Evolutionary conservation across 2,797 vertebrate genomes (phyloP), one percentile per base, ranked within the genome.

Genomic region (Lates japonicus): DNA sequence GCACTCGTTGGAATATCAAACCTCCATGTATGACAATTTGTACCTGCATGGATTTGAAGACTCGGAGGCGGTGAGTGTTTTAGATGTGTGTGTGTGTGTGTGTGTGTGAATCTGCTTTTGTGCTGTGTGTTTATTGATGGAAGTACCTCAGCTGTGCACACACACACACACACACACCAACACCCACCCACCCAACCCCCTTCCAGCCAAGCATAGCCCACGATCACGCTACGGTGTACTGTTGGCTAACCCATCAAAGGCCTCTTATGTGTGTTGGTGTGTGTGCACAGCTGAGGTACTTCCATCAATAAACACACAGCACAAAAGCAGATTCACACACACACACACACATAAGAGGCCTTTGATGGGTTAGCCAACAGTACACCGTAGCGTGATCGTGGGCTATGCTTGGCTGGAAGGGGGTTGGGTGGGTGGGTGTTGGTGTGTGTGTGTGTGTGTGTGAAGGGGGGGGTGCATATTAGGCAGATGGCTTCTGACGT

Each of bases 1-100:
- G 92, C 92, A 93, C 95, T 95, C 80, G 93, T 95, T 94, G 92
- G 93, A 93, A 96, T 95, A 96, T 95, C 94, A 95, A 92, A 96
- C 94, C 97, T 96, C 97, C 97, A 98, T 98, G 97, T 98, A 97
- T 96, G 97, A 98, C 97, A 97, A 96, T 96, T 97, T 98, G 97
- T 97, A 98, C 95, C 97, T 98, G 96, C 97, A 98, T 97, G 97
- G 97, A 96, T 97, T 97, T 96, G 97, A 98, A 95, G 97, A 98
- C 96, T 98, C 97, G 79, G 97, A 97, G 96, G 97, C 96, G 97
- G 97, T 97, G 94, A 97, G 97, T 95, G 80, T 70, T 70, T 29
- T 33, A 74, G 20, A 70, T 72, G 75, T 37, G 70, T 65, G 71
- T 54, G 71, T 55, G 93, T 33, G 35, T 13, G 20, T 70, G 80